phyloP scores from a whole-genome alignment of 1,140 invertebrate genomes.

The Zaprionus taronus region DNA sequence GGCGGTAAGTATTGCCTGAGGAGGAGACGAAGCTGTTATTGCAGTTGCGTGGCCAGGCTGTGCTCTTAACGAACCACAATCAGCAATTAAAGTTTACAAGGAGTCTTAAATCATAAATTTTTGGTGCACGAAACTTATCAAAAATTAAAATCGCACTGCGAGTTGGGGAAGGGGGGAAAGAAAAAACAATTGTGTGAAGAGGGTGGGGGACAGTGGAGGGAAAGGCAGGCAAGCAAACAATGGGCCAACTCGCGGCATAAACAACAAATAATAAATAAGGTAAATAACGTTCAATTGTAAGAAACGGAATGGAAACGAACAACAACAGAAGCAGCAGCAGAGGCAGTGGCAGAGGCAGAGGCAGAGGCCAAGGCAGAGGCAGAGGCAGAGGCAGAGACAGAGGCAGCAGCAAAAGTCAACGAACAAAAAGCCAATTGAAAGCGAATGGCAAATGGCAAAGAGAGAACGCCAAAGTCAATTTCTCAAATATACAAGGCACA shows the following conservation, averaged over 20 bases:
- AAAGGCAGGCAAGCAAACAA: constrained; percentile 37
- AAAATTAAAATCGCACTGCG: constrained; percentile 63
- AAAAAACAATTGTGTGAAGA: constrained; percentile 49
- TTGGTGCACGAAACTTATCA: constrained; percentile 62
- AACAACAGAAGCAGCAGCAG: neutral
- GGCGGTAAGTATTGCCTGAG: constrained; percentile 89
- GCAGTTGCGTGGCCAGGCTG: neutral
- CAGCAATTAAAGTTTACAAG: constrained; percentile 72
- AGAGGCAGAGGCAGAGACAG: neutral
- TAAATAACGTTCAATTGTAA: constrained; percentile 70
- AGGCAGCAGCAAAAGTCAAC: constrained; percentile 43
- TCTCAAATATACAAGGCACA: constrained; percentile 64
- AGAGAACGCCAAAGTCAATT: constrained; percentile 58
- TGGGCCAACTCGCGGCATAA: constrained; percentile 48
- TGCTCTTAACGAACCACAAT: constrained; percentile 43
- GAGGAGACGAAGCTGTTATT: constrained; percentile 16
- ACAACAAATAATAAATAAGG: constrained; percentile 72
- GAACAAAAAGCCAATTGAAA: constrained; percentile 59
- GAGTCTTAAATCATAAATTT: constrained; percentile 63
- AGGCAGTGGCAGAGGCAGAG: neutral
- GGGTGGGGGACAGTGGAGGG: neutral
- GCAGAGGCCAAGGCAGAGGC: neutral
- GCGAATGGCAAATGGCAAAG: constrained; percentile 26
- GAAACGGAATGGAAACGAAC: constrained; percentile 13
- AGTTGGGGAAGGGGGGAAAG: neutral